Base-by-base conservation (phyloP, 53 echinoderm and acorn worm species). In the Pentamera pediparva region DNA sequence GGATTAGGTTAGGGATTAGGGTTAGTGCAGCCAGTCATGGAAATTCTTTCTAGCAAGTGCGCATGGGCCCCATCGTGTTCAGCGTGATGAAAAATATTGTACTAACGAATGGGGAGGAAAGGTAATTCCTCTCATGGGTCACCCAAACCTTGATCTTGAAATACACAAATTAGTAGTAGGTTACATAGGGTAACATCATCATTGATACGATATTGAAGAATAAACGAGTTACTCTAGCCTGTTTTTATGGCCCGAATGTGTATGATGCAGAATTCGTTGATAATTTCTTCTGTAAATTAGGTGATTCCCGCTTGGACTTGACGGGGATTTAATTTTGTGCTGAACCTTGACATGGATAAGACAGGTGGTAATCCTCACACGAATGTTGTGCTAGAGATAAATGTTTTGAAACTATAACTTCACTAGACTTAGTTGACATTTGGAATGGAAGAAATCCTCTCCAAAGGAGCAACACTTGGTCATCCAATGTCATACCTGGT, bases 251-350 rank as follows among this genome's bases (percentile, higher is more conserved):
- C 9, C 32, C 61, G 11, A 0, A 61, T 61, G 31, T 27, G 6
- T 10, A 61, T 1, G 34, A 61, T 18, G 1, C 61, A 13, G 61
- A 11, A 4, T 61, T 61, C 30, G 12, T 61, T 19, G 61, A n/a
- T n/a, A 32, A 12, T 20, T 22, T 62, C 37, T 37, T 62, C 19
- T n/a, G 22, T 36, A 62, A 62, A 22, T 4, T 62, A 4, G 36
- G 62, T 35, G 36, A 32, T 17, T 62, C 20, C 21, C 11, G 22
- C 37, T 62, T 35, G 62, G 35, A 62, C 5, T 69, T 45, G 69
- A 48, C 10, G 45, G 47, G 45, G 69, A 69, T 69, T 69, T 22
- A 69, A 69, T n/a, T 69, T 69, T 26, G 69, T 43, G 19, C 32
- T 69, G 19, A 69, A 69, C 47, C 30, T 69, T 22, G 69, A 41